phyloP scores from a whole-genome alignment of 2,888 invertebrate genomes.

The Caenorhabditis auriculariae region DNA sequence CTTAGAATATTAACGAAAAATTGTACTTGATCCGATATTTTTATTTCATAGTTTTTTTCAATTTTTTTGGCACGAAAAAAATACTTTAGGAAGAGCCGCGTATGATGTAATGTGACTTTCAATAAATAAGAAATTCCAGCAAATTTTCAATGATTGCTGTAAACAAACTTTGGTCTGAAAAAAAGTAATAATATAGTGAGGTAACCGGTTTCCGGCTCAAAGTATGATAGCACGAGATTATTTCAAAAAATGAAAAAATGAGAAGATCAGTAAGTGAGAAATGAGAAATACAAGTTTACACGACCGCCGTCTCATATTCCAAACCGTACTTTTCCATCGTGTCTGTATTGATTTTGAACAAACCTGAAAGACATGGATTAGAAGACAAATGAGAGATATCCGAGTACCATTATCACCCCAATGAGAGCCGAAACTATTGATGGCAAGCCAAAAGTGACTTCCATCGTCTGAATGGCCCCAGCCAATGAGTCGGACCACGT shows the following conservation, averaged over 20 bases:
- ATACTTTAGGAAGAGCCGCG: too few relatives aligned
- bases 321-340: constrained; percentile 59
- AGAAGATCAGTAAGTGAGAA: not conserved
- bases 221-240: not conserved
- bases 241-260: not conserved
- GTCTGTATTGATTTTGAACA: constrained; percentile 59
- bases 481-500: constrained; percentile 59
- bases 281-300: constrained; percentile 7
- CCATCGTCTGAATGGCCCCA: constrained; percentile 59
- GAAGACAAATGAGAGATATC: not conserved
- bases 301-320: constrained; percentile 59
- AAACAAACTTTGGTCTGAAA: too few relatives aligned
- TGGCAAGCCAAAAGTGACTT: constrained; percentile 55
- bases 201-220: not conserved
- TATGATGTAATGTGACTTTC: too few relatives aligned
- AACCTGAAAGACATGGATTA: constrained; percentile 32
- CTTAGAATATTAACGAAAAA: too few relatives aligned
- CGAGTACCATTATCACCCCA: constrained; percentile 60
- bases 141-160: too few relatives aligned
- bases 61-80: too few relatives aligned
- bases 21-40: too few relatives aligned
- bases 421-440: constrained; percentile 58
- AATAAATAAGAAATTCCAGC: too few relatives aligned
- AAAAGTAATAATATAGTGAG: not conserved
- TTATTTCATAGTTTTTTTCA: too few relatives aligned